Evolutionary conservation across 2,113 vertebrate genomes (phyloP).

Genomic region (Pavo muticus): DNA sequence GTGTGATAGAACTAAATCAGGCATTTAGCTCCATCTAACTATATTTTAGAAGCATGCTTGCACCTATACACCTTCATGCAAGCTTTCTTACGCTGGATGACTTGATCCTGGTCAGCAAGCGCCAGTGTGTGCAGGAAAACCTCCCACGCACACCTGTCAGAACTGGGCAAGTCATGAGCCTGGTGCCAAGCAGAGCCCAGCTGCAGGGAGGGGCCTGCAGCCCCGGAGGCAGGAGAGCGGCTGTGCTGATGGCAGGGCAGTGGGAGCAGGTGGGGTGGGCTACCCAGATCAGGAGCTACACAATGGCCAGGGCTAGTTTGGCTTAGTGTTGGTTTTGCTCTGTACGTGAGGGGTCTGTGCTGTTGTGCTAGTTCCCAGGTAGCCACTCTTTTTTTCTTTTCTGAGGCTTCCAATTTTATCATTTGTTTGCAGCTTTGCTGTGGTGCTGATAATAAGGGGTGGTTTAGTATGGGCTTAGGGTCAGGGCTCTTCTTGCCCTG

Average conservation of each 20-base stretch:
- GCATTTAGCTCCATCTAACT: neutral
- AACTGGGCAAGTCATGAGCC: fast-evolving
- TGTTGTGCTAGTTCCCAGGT: neutral
- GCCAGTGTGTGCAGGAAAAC: neutral
- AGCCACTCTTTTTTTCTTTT: neutral
- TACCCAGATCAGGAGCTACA: neutral
- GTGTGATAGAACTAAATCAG: neutral
- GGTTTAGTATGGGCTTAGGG: fast-evolving
- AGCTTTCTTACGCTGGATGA: neutral
- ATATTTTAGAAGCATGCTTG: neutral
- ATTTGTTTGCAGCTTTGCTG: fast-evolving
- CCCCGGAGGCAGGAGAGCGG: neutral
- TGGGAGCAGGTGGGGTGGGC: neutral
- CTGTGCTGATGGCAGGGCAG: neutral
- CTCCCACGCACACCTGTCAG: neutral
- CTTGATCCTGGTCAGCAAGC: fast-evolving
- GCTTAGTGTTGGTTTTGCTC: fast-evolving
- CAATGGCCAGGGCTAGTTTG: fast-evolving
- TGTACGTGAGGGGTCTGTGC: fast-evolving
- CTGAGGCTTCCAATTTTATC: fast-evolving
- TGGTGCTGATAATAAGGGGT: fast-evolving
- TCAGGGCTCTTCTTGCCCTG: neutral
- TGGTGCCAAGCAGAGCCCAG: neutral
- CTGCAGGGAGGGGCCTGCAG: neutral
- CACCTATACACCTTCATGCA: fast-evolving